Conservation (phyloP, 1,140 invertebrate species). For the Drosophila nasuta region DNA sequence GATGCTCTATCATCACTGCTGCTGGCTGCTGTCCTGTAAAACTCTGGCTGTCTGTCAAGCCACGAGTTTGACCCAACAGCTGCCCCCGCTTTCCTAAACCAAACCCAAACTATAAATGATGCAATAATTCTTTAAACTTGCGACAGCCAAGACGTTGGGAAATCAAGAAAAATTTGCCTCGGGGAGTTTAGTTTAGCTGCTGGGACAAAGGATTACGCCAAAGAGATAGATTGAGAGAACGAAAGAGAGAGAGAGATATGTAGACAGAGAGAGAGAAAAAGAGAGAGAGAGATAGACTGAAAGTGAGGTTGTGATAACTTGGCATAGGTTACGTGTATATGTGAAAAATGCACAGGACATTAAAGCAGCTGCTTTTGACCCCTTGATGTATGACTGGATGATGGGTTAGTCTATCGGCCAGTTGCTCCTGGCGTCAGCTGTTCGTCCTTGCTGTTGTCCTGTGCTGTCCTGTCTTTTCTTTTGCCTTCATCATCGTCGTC, state of each 20-base stretch:
- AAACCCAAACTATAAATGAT: conserved; percentile 43
- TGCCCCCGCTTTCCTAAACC: conserved; percentile 26
- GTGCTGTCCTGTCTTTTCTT: neutral
- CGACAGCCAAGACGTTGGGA: conserved; percentile 41
- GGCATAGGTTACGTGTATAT: conserved; percentile 43
- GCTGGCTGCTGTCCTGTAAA: neutral
- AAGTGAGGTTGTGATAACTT: conserved; percentile 5
- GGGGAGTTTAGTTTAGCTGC: conserved; percentile 48
- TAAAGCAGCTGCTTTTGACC: conserved; percentile 39
- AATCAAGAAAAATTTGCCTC: conserved; percentile 70
- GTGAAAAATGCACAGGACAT: conserved; percentile 56
- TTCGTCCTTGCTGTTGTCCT: conserved; percentile 7
- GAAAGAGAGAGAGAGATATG: neutral
- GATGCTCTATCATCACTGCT: conserved; percentile 24
- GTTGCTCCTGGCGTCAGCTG: conserved; percentile 37
- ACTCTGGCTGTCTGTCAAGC: conserved; percentile 23
- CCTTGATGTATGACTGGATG: conserved; percentile 53
- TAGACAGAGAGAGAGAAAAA: too few relatives aligned
- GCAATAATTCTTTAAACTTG: conserved; percentile 66
- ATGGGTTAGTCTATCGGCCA: conserved; percentile 8
- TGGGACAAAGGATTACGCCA: conserved; percentile 55
- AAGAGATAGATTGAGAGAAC: neutral
- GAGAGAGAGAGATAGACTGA: neutral
- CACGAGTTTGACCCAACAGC: neutral
- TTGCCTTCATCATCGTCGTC: neutral